Conservation (phyloP, 2,888 invertebrate species). For the Hybos culiciformis region DNA sequence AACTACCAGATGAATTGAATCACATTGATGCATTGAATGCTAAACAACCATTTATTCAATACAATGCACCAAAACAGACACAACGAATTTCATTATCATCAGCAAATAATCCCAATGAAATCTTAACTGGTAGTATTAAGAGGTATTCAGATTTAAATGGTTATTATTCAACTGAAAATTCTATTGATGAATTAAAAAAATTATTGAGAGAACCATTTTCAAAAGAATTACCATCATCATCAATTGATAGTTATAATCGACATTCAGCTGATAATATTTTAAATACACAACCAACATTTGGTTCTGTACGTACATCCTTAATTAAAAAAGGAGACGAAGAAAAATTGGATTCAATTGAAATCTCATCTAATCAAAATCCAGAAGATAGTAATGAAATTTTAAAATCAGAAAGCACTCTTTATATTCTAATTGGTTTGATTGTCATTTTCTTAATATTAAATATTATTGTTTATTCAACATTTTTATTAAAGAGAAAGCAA, state of each 20-base stretch:
- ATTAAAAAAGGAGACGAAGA: constrained; percentile 8
- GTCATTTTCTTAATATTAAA: constrained; percentile 60
- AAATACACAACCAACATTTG: constrained; percentile 33
- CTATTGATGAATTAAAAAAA: constrained; percentile 28
- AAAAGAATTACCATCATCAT: constrained; percentile 9
- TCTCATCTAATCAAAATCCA: neutral
- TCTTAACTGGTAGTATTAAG: constrained; percentile 34
- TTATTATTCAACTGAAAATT: constrained; percentile 17
- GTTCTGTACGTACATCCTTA: constrained; percentile 14
- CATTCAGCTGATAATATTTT: constrained; percentile 30
- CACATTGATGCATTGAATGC: constrained; percentile 31
- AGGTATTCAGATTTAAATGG: constrained; percentile 30
- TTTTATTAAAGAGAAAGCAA: constrained; percentile 25
- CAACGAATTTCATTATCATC: constrained; percentile 21
- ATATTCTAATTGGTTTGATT: constrained; percentile 49
- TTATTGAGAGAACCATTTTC: constrained; percentile 27
- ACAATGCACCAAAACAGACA: constrained; percentile 14
- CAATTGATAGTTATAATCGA: neutral
- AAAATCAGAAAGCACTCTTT: constrained; percentile 46
- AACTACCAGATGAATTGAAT: constrained; percentile 58
- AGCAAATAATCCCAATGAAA: constrained; percentile 16
- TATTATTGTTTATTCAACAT: constrained; percentile 35
- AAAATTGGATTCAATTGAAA: constrained; percentile 9
- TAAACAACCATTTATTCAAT: constrained; percentile 16
- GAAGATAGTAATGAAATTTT: constrained; percentile 32